Base-by-base conservation (phyloP, 2,797 vertebrate species). In the Perdix hodgsoniae region DNA sequence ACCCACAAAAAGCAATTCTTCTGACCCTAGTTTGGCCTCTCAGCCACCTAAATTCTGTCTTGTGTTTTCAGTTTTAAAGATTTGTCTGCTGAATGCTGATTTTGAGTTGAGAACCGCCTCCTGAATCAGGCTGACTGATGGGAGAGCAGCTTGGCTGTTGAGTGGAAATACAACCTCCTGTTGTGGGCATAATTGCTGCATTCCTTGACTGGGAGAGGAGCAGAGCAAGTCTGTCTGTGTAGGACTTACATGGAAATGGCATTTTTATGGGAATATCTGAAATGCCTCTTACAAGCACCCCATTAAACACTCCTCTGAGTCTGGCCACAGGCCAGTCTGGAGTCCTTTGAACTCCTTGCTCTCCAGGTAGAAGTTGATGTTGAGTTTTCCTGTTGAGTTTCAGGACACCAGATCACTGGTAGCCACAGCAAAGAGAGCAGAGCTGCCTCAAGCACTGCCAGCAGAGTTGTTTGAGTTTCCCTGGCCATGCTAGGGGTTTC, bases 201-300 rank as follows among this genome's bases (percentile, higher is more conserved):
- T 96, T 95, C 95, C 80, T 76, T 79, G 83, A 42, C 61, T 86
- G 91, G 87, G 94, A 94, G 92, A 96, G 95, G 94, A 96, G 89
- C 3, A 0, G 47, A 94, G 60, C 79, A 65, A 86, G 87, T 64
- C 87, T 92, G 90, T 19, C 64, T 90, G 71, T n/a, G 33, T 88
- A 64, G 73, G 91, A 92, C 93, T 93, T 96, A 86, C 18, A 93
- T 88, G 89, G 95, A 93, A 95, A 95, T 92, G 93, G 92, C 85
- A 93, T 96, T 96, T 95, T 95, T 93, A 94, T 92, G 92, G 69
- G 92, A 95, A 95, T 94, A 54, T 83, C 94, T 93, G 93, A 95
- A 91, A 95, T 96, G 91, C 74, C 42, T 88, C 60, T 50, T 72
- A 14, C 57, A 96, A 87, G 47, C 91, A 88, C 93, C 77, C 94